Evolutionary conservation across 1,140 invertebrate genomes (phyloP).

Genomic region (Drosophila arawakana): DNA sequence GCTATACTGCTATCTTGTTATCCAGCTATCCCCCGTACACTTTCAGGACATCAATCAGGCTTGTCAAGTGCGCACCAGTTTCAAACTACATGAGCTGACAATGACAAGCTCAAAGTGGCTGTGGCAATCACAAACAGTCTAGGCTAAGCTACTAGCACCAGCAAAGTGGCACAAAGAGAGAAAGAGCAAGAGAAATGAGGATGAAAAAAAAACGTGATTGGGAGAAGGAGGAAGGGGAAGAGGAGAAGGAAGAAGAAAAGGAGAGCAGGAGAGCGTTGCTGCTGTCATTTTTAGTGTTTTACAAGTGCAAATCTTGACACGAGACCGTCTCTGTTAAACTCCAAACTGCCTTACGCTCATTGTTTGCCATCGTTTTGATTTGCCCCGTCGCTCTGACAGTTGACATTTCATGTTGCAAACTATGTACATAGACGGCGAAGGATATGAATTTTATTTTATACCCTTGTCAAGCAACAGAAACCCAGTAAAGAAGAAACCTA

Average conservation of each 20-base stretch:
- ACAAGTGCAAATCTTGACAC: constrained; percentile 73
- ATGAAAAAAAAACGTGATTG: too few species aligned
- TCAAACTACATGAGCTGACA: constrained; percentile 74
- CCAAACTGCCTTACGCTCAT: constrained; percentile 35
- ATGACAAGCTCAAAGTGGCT: constrained; percentile 73
- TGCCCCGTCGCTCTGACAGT: constrained; percentile 65
- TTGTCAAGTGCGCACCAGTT: constrained; percentile 75
- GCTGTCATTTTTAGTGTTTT: constrained; percentile 70
- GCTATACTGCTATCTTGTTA: constrained; percentile 18
- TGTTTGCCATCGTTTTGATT: constrained; percentile 74
- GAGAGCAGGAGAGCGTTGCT: neutral
- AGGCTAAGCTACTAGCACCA: constrained; percentile 31
- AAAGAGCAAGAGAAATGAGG: neutral
- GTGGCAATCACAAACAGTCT: constrained; percentile 37
- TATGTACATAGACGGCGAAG: constrained; percentile 36
- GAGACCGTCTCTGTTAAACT: constrained; percentile 22
- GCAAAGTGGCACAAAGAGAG: constrained; percentile 9
- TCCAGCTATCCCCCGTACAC: constrained; percentile 5
- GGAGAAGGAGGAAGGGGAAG: neutral
- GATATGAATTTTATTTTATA: constrained; percentile 57
- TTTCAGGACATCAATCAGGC: constrained; percentile 67
- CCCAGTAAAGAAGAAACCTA: constrained; percentile 1
- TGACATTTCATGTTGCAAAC: constrained; percentile 72
- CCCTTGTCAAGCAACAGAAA: constrained; percentile 31
- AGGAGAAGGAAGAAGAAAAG: neutral